Evolutionary conservation across 2,113 vertebrate species (phyloP), one percentile per base, ranked within the genome.

Genomic region (Plectropomus leopardus): DNA sequence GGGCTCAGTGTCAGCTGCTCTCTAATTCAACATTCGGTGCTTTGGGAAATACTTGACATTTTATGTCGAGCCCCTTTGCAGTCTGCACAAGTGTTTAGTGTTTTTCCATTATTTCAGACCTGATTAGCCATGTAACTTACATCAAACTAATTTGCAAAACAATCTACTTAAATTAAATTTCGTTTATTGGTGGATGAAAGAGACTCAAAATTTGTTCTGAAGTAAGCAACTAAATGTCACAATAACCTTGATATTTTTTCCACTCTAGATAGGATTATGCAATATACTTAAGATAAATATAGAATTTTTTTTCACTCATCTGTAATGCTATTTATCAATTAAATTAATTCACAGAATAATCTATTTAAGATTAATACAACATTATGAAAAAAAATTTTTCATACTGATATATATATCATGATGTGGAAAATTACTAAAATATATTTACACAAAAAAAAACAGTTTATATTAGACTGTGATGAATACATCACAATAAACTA

Each of bases 1-100:
- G 47, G 65, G 32, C 51, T 78, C 75, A 7, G 55, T 8, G 67
- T 83, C 76, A 91, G 86, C 86, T 83, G 76, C 72, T 88, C 44
- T 28, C 58, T 83, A 21, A 80, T 67, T 86, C 66, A 73, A 8
- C 72, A 70, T 64, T 84, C 72, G 75, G 51, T 84, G 32, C 65
- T 85, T 32, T 65, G 55, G 42, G 69, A 84, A 76, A 77, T 81
- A 50, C 44, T 66, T 82, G 32, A 75, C 61, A 76, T 72, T 61
- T 63, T 26, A 19, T 44, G 13, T 26, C 53, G 32, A 57, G 47
- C 24, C 65, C 30, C 17, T 66, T 45, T 5, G 15, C 55, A 50
- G 54, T 47, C 64, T 64, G 65, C 23, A 48, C 15, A 79, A 60
- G 28, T 60, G n/a, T 78, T 67, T 45, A 10, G 1, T 15, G 44